Base-by-base conservation (phyloP, 2,113 vertebrate species). In the Tupaia chinensis region DNA sequence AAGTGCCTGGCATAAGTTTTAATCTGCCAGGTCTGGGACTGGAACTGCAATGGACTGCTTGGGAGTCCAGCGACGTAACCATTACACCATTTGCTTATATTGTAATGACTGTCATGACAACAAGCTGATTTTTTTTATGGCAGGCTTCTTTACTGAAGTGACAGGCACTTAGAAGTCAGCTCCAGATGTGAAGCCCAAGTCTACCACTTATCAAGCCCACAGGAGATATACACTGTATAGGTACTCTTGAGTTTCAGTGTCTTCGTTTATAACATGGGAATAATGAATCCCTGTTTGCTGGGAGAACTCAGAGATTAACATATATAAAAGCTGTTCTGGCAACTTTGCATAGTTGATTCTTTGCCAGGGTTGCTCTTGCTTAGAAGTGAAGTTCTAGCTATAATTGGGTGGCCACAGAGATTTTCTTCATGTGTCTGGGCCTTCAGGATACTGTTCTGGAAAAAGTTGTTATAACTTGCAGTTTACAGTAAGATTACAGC, bases 331-430 rank as follows among this genome's bases (percentile, higher is more conserved):
- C 66, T n/a, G n/a, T 74, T 84, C 44, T 89, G 65, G 68, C 34
- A 79, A 19, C 58, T 73, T 94, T 72, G 83, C 53, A 22, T 66
- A 95, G 69, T 73, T 76, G 83, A 77, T 93, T 16, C 19, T n/a
- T 76, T 83, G 86, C 91, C 86, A 80, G 23, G 7, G 70, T 44
- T 89, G 72, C 89, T 34, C 9, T 70, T 93, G 86, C 68, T 80
- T 82, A 89, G 56, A 96, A 53, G 61, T 34, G 34, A 93, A 95
- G 70, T 89, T 97, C n/a, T 88, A 80, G 60, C 63, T 77, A 19
- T 95, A 66, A 94, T 17, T 70, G 60, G 69, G 65, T 3, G 65
- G 63, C 34, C 84, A 66, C 27, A 73, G 80, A 96, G 79, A 87
- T 97, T 89, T 73, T 60, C 29, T 63, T 96, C 93, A 70, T 74